Conservation (phyloP, 1,140 invertebrate genomes). For the Drosophila seguyi region DNA sequence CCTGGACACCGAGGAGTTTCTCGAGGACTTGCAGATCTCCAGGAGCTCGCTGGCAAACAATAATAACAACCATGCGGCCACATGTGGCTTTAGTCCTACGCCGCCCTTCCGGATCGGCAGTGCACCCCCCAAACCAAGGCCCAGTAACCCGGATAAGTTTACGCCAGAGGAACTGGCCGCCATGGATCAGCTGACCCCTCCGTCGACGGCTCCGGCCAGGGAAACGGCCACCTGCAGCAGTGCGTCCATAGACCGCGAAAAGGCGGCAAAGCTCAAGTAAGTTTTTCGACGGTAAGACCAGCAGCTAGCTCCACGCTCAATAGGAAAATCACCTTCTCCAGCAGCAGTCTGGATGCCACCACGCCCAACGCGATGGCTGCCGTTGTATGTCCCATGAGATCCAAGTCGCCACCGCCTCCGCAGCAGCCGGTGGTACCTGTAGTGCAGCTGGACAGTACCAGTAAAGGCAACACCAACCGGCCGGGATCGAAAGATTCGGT, state of each 20-base stretch:
- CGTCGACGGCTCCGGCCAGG: constrained; percentile 74
- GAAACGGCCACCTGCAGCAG: constrained; percentile 70
- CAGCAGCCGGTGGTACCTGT: constrained; percentile 28
- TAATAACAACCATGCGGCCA: constrained; percentile 45
- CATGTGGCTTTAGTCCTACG: constrained; percentile 71
- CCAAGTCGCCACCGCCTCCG: constrained; percentile 17
- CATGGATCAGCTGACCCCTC: constrained; percentile 80
- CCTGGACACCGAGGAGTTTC: constrained; percentile 87
- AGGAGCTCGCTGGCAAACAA: constrained; percentile 63
- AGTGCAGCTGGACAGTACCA: constrained; percentile 42
- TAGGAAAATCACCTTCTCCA: constrained; percentile 83
- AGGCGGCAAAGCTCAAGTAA: constrained; percentile 63
- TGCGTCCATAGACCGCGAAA: constrained; percentile 64
- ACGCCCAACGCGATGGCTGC: constrained; percentile 14
- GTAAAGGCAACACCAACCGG: constrained; percentile 39
- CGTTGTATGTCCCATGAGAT: constrained; percentile 45
- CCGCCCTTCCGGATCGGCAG: constrained; percentile 80
- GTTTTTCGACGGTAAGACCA: background rate
- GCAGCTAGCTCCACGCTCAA: constrained; percentile 38
- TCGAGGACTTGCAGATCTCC: constrained; percentile 86
- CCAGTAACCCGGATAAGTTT: constrained; percentile 75
- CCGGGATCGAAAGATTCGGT: constrained; percentile 65
- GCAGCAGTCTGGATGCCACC: constrained; percentile 55
- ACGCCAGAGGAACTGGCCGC: constrained; percentile 79
- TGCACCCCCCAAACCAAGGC: constrained; percentile 74